Evolutionary conservation across 2,888 invertebrate genomes (phyloP).

Genomic region (Drosophila anceps): DNA sequence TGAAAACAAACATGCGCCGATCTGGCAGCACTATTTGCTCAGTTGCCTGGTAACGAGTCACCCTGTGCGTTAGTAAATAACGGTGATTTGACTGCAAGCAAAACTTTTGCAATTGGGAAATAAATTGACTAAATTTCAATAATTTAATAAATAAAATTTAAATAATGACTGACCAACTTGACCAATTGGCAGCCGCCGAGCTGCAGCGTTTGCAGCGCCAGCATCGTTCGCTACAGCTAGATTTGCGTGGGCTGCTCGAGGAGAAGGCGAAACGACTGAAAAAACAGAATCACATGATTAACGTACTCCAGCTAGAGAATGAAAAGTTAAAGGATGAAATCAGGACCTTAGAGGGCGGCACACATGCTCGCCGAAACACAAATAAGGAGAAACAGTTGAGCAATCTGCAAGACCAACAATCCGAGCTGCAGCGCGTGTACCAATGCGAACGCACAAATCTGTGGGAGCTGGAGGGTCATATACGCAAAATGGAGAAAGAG

Average conservation of each 20-base stretch:
- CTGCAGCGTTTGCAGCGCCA: slow-evolving; percentile 91
- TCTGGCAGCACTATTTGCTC: neutral
- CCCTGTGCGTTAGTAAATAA: slow-evolving; percentile 5
- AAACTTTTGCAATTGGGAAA: neutral
- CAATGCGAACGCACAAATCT: slow-evolving; percentile 82
- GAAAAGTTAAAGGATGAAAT: slow-evolving; percentile 81
- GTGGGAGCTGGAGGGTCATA: slow-evolving; percentile 86
- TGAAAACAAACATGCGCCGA: neutral
- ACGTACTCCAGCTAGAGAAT: slow-evolving; percentile 82
- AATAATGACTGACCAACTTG: slow-evolving; percentile 88
- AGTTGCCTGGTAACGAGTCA: slow-evolving; percentile 38
- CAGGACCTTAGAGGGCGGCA: slow-evolving; percentile 80
- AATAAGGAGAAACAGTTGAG: slow-evolving; percentile 78
- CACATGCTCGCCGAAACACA: slow-evolving; percentile 81
- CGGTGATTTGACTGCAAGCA: neutral
- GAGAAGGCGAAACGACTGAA: slow-evolving; percentile 83
- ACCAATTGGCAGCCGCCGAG: slow-evolving; percentile 91
- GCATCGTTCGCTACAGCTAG: slow-evolving; percentile 81
- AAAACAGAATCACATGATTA: slow-evolving; percentile 84
- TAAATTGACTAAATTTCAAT: neutral
- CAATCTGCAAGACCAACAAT: slow-evolving; percentile 72
- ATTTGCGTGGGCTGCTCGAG: slow-evolving; percentile 80
- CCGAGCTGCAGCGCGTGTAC: slow-evolving; percentile 71
- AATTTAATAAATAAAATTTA: neutral
- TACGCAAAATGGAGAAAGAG: slow-evolving; percentile 85